A percentile compares a stretch with the other conserved stretches of the same genome.
phyloP scores from a whole-genome alignment of 2,113 vertebrate species.

The Eublepharis macularius region DNA sequence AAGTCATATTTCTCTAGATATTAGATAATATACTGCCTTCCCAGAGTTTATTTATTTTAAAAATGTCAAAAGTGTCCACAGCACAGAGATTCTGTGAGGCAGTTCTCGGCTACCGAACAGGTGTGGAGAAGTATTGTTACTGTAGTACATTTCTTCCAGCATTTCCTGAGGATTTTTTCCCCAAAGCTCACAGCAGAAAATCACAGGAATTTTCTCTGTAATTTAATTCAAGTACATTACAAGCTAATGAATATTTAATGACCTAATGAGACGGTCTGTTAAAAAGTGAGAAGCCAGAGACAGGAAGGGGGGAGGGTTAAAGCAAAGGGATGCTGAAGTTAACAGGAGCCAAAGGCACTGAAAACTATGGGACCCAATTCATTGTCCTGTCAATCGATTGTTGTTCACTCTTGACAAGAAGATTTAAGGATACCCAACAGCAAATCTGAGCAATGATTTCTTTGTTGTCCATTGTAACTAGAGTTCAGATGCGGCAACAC shows the following conservation, averaged over 20 bases:
- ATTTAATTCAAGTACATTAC: slow-evolving; percentile 46
- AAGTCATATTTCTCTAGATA: background rate
- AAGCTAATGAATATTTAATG: slow-evolving; percentile 55
- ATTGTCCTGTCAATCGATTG: background rate
- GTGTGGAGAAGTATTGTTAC: background rate
- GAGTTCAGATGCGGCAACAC: too few species aligned
- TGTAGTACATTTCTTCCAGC: background rate
- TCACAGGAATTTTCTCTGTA: slow-evolving; percentile 39
- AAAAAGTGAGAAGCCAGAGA: slow-evolving; percentile 14
- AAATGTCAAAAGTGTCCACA: background rate
- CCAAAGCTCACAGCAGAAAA: slow-evolving; percentile 49
- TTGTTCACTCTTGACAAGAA: too few species aligned
- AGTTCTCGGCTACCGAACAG: slow-evolving; percentile 4
- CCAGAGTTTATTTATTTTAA: background rate
- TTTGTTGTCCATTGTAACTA: too few species aligned
- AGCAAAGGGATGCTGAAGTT: background rate
- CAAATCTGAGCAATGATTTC: too few species aligned
- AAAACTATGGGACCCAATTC: slow-evolving; percentile 5
- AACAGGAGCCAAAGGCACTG: slow-evolving; percentile 17
- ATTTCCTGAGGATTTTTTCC: slow-evolving; percentile 29
- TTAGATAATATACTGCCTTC: background rate
- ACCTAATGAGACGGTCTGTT: slow-evolving; percentile 28
- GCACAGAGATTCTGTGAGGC: background rate
- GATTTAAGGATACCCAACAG: too few species aligned
- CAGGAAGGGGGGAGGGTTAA: slow-evolving; percentile 8